phyloP scores from a whole-genome alignment of 2,113 vertebrate species.

The Bambusicola thoracicus region DNA sequence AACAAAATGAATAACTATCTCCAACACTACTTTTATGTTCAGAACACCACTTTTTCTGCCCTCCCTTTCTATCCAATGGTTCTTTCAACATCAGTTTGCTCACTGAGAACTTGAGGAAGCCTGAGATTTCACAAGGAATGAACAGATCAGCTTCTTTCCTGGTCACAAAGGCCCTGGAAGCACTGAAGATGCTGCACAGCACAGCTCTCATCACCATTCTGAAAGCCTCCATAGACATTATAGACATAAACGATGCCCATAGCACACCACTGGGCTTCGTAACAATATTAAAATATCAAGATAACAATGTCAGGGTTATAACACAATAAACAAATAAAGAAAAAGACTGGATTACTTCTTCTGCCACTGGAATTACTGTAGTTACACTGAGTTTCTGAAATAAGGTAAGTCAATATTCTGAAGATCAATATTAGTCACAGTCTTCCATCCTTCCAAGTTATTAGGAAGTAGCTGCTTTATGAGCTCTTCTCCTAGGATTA shows the following conservation, averaged over 20 bases:
- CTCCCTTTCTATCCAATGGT: not conserved
- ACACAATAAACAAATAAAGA: not conserved
- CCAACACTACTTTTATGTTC: not conserved
- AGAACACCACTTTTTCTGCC: not conserved
- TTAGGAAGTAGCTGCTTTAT: not conserved
- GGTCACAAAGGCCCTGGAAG: not conserved
- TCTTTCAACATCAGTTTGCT: not conserved
- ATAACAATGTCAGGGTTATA: not conserved
- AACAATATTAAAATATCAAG: not conserved
- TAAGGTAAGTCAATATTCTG: not conserved
- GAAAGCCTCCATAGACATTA: not conserved
- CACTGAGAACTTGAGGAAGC: not conserved
- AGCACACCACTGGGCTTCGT: not conserved
- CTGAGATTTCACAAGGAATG: not conserved
- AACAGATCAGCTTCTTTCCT: not conserved
- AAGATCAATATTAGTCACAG: not conserved
- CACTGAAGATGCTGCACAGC: not conserved
- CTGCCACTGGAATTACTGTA: not conserved
- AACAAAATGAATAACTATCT: conserved; percentile 43
- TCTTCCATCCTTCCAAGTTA: not conserved
- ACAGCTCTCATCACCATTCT: not conserved
- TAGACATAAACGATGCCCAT: not conserved
- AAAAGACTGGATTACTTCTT: not conserved
- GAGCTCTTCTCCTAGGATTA: not conserved
- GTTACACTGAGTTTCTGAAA: not conserved